Evolutionary conservation across 2,113 vertebrate genomes (phyloP).

Genomic region (Mohoua ochrocephala): DNA sequence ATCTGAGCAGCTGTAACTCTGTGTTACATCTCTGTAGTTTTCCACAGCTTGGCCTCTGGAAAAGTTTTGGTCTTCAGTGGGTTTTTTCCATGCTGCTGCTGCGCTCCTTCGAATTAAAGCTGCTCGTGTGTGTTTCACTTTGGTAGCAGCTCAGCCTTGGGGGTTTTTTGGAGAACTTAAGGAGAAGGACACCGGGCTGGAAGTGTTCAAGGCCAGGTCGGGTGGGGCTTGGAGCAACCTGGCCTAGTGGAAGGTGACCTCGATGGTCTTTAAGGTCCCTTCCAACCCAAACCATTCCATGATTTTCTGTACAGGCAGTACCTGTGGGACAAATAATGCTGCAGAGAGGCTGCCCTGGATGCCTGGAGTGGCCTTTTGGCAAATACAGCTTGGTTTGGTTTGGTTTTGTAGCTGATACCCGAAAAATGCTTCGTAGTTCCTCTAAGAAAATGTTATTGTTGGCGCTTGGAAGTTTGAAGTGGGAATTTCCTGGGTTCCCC

Average conservation of each 20-base stretch:
- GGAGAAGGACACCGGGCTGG: neutral
- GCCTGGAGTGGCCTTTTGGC: neutral
- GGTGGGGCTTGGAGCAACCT: neutral
- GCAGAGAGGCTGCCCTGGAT: neutral
- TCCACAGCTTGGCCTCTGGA: slow-evolving; percentile 12
- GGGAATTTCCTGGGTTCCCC: neutral
- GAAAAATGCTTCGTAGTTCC: neutral
- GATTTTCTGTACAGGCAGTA: no score
- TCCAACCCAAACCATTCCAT: neutral
- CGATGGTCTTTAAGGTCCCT: neutral
- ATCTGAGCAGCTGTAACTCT: neutral
- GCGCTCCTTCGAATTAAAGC: rapidly evolving
- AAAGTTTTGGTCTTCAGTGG: neutral
- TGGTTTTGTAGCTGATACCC: neutral
- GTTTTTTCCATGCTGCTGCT: slow-evolving; percentile 6
- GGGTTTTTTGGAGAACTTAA: neutral
- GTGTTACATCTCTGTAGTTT: neutral
- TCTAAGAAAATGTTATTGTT: neutral
- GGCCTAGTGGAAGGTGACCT: neutral
- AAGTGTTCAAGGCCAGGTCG: neutral
- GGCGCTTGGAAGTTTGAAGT: neutral
- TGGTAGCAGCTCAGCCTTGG: neutral
- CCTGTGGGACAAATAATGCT: neutral
- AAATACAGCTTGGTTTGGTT: neutral
- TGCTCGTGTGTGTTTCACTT: neutral